Base-by-base conservation (phyloP, 1,140 invertebrate genomes). In the Conus ventricosus region DNA sequence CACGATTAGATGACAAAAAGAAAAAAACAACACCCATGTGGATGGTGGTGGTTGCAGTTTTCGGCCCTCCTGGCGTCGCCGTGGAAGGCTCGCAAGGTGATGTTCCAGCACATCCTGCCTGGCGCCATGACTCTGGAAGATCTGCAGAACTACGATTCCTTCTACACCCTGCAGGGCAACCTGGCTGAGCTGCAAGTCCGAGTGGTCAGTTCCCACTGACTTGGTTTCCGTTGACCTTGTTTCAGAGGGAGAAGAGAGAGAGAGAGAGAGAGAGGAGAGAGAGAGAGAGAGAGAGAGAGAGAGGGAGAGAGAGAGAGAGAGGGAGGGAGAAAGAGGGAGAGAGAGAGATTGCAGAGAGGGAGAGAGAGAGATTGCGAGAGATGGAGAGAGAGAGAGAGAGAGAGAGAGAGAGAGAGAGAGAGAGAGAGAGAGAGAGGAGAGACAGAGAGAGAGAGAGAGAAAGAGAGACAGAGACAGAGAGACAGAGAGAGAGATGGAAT, bases 141-240 rank as follows among this genome's bases (percentile, higher is more conserved):
- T 23, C 67, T 94, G 15, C 86, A 87, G 8, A 87, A 88, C 10
- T 88, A 76, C 39, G 87, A 90, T 10, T 51, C 82, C 13, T 91
- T 93, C 63, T 93, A 93, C 85, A 94, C 93, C 60, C 89, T 94
- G n/a, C 91, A 93, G 83, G 93, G 93, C 13, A 91, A 82, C 15
- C 13, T 88, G 51, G 93, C 93, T 7, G 89, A 90, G 75, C 89
- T 93, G 15, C 76, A 89, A 39, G 71, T 90, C 67, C 89, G 87
- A 71, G 81, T 78, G 85, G 92, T 92, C n/a, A 88, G 89, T 89
- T 10, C 15, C 39, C 39, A 39, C 39, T 39, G 39, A 39, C 39
- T 39, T 39, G 39, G 39, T 39, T 39, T 39, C 39, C 39, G 39
- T 39, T 39, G 39, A 39, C 39, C 39, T 39, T 0, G 20, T 25